Evolutionary conservation across 2,888 invertebrate genomes (phyloP).

Genomic region (Zygaena filipendulae): DNA sequence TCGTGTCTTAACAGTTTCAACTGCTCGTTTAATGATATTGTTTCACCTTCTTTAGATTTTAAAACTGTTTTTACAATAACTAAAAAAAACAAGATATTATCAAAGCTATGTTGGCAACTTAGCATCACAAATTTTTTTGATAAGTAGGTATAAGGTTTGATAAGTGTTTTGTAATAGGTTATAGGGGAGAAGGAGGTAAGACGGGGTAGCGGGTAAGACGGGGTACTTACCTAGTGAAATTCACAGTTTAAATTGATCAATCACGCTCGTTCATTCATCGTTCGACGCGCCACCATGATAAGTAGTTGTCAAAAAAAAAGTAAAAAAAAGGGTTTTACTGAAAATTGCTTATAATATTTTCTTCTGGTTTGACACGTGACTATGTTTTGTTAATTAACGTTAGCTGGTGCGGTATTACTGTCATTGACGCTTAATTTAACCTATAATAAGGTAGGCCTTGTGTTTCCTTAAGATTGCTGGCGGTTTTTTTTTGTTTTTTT

Average conservation of each 20-base stretch:
- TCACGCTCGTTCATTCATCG: conserved; percentile 6
- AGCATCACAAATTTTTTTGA: too few relatives aligned
- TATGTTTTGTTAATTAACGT: neutral
- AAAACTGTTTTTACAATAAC: conserved; percentile 31
- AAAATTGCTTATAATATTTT: conserved; percentile 1
- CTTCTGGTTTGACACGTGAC: neutral
- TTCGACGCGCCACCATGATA: too few relatives aligned
- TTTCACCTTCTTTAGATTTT: conserved; percentile 29
- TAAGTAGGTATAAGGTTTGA: too few relatives aligned
- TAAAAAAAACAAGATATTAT: too few relatives aligned
- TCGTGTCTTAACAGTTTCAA: conserved; percentile 25
- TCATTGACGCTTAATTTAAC: neutral
- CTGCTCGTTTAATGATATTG: conserved; percentile 21
- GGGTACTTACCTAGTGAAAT: conserved; percentile 5
- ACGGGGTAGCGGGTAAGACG: conserved; percentile 7
- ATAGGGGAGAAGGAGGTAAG: too few relatives aligned
- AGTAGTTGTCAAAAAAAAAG: too few relatives aligned
- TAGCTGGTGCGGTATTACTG: neutral
- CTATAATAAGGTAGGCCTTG: conserved; percentile 1
- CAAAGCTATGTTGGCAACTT: too few relatives aligned
- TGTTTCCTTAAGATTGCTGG: conserved; percentile 1
- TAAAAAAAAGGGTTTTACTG: conserved; percentile 2
- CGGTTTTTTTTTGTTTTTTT: too few relatives aligned
- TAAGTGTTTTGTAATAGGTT: too few relatives aligned
- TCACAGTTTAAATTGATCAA: conserved; percentile 6